These are phyloP conservation scores for Rallus limicola DNA, from an alignment of 2,113 vertebrate genomes.

Conservation along the genomic window DNA sequence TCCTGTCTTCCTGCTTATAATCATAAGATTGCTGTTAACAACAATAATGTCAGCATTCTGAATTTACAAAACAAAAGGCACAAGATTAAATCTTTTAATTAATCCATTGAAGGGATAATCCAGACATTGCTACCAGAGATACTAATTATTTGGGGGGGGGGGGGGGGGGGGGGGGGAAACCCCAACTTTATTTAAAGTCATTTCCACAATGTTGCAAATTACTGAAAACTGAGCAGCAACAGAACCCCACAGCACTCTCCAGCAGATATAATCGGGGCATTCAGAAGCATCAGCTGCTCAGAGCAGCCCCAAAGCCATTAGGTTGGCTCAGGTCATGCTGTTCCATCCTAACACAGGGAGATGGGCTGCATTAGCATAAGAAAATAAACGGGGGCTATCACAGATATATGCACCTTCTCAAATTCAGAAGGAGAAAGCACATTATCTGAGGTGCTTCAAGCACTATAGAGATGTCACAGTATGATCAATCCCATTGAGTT, in stretches of 20 bases:
- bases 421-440: background rate
- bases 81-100: slow-evolving; percentile 17
- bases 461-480: too few relatives aligned
- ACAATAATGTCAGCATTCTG: background rate
- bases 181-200: background rate
- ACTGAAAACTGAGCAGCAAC: background rate
- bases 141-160: too few relatives aligned
- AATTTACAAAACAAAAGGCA: slow-evolving; percentile 41
- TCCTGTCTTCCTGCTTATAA: slow-evolving; percentile 24
- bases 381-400: background rate
- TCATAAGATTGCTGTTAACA: slow-evolving; percentile 1
- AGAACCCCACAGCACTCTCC: background rate
- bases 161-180: too few relatives aligned
- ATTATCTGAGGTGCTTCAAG: background rate
- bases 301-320: background rate
- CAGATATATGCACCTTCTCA: background rate
- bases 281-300: background rate
- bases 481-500: too few relatives aligned
- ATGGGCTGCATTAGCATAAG: background rate
- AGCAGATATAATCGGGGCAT: rapidly evolving
- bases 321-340: rapidly evolving
- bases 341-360: background rate
- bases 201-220: background rate
- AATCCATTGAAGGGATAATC: background rate
- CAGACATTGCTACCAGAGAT: background rate